Evolutionary conservation across 2,888 invertebrate species (phyloP), one percentile per base, ranked within the genome.

Genomic region (Conchocele bisecta): DNA sequence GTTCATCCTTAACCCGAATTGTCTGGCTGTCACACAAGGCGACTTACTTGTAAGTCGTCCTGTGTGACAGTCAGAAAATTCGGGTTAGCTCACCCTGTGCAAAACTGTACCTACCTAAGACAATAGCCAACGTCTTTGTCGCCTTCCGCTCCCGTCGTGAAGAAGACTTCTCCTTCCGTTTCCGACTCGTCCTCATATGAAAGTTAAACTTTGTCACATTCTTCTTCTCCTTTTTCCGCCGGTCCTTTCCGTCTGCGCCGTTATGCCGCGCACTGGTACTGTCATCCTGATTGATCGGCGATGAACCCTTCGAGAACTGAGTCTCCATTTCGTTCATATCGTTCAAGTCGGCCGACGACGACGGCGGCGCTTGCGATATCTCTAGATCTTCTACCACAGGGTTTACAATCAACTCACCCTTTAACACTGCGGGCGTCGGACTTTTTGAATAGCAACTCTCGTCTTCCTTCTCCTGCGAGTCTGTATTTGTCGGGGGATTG

Each of bases 41-140:
- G n/a, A n/a, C n/a, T n/a, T n/a, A n/a, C n/a, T n/a, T n/a, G n/a
- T n/a, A n/a, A n/a, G n/a, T n/a, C n/a, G n/a, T n/a, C n/a, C n/a
- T n/a, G n/a, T n/a, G n/a, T n/a, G n/a, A n/a, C n/a, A n/a, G n/a
- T n/a, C n/a, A n/a, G n/a, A n/a, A n/a, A n/a, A n/a, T n/a, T n/a
- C n/a, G n/a, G n/a, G n/a, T n/a, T n/a, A n/a, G n/a, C n/a, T n/a
- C n/a, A n/a, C n/a, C n/a, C n/a, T n/a, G n/a, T n/a, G n/a, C n/a
- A n/a, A n/a, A n/a, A 50, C 7, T 15, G 24, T 63, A 71, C 71
- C 22, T 92, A 99, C 99, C 98, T 91, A 99, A 94, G 82, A 99
- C 99, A 91, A 99, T 98, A 66, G 98, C 99, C 81, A 99, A 92
- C 9, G 99, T 99, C 93, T 99, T 99, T 9, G 99, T 99, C 33